Conservation (phyloP, 2,888 invertebrate species). For the Drosophila stalkeri region DNA sequence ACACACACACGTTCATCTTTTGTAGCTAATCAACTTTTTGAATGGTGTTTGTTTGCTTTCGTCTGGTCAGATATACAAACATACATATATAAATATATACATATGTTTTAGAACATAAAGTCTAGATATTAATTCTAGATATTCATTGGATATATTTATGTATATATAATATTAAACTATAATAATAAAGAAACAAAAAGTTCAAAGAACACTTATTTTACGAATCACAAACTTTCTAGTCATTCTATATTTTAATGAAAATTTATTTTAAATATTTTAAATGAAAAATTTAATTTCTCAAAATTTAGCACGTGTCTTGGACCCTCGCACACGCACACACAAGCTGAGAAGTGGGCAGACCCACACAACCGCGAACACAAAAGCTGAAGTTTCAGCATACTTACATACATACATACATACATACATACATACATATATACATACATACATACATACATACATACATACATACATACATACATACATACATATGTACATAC, state of each 20-base stretch:
- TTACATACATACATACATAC: not conserved
- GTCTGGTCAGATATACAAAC: not conserved
- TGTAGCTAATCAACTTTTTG: not conserved
- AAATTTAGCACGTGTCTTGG: not conserved
- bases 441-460: not conserved
- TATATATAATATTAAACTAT: too few species aligned
- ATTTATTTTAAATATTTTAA: too few species aligned
- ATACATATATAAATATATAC: not conserved
- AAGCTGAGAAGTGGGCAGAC: not conserved
- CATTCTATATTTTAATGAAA: too few species aligned
- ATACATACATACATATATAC: not conserved
- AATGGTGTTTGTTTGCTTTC: not conserved
- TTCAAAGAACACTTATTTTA: too few species aligned
- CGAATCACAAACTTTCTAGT: too few species aligned
- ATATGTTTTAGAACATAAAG: too few species aligned
- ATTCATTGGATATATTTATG: too few species aligned
- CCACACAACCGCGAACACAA: not conserved
- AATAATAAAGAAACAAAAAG: too few species aligned
- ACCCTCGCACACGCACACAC: not conserved
- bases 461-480: not conserved
- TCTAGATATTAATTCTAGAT: too few species aligned
- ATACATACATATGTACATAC: not conserved
- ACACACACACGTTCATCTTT: not conserved
- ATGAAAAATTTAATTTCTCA: too few species aligned
- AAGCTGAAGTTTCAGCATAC: not conserved